Conservation (phyloP, 2,888 invertebrate genomes). For the Chymomyza amoena region DNA sequence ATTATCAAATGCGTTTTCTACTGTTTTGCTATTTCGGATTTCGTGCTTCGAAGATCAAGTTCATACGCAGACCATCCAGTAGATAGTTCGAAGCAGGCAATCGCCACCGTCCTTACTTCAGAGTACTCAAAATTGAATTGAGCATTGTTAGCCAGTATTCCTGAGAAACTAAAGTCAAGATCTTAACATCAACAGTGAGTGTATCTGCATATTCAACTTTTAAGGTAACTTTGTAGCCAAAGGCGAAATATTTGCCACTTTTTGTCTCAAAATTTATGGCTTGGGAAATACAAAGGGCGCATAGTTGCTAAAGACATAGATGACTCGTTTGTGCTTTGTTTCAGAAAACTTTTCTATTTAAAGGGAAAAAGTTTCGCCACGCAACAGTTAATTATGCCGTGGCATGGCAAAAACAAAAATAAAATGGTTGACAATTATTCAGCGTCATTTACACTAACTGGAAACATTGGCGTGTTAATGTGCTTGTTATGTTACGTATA, state of each 20-base stretch:
- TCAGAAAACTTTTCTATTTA: not conserved
- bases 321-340: slow-evolving; percentile 9
- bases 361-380: not conserved
- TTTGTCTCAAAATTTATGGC: slow-evolving; percentile 39
- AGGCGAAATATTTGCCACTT: not conserved
- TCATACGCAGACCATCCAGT: too few species aligned
- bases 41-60: too few species aligned
- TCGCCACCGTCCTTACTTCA: too few species aligned
- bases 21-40: too few species aligned
- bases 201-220: slow-evolving; percentile 1
- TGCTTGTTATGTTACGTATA: not conserved
- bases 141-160: slow-evolving; percentile 28
- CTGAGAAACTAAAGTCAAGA: slow-evolving; percentile 41
- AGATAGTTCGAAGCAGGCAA: too few species aligned
- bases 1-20: too few species aligned
- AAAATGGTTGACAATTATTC: not conserved
- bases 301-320: slow-evolving; percentile 16
- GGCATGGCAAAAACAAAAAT: not conserved
- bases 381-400: not conserved
- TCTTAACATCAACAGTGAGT: slow-evolving; percentile 13
- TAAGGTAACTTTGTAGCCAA: not conserved
- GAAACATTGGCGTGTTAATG: not conserved
- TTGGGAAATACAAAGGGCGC: slow-evolving; percentile 17
- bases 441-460: not conserved
- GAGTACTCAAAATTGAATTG: slow-evolving; percentile 48